These are phyloP conservation scores for Drosophila pseudoobscura DNA, from an alignment of 1,140 invertebrate genomes.

Conservation along the genomic window DNA sequence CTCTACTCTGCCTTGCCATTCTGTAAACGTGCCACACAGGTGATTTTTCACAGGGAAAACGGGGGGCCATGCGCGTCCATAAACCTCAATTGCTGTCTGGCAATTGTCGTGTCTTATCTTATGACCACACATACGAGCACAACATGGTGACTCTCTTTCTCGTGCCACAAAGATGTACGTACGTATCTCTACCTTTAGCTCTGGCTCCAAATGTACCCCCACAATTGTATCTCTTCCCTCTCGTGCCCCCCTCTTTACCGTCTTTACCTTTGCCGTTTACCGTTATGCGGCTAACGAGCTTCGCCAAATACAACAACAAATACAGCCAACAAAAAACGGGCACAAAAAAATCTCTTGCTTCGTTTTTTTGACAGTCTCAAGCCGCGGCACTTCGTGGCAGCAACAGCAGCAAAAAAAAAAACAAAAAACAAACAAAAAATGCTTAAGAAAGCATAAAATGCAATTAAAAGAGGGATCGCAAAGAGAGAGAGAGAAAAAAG, in stretches of 20 bases:
- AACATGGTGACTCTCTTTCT: constrained; percentile 50
- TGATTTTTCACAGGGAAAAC: constrained; percentile 25
- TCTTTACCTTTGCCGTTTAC: constrained; percentile 30
- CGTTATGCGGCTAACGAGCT: constrained; percentile 65
- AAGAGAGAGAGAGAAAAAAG: constrained; percentile 18
- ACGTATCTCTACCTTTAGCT: background rate
- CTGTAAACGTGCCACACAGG: constrained; percentile 19
- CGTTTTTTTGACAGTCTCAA: constrained; percentile 53
- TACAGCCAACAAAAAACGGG: too few relatives aligned
- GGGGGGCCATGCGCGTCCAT: constrained; percentile 21
- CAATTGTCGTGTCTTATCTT: constrained; percentile 62
- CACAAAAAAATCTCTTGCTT: constrained; percentile 11
- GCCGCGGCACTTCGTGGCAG: constrained; percentile 34
- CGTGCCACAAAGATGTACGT: background rate
- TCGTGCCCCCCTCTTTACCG: background rate
- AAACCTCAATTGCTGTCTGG: constrained; percentile 64
- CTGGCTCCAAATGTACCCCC: background rate
- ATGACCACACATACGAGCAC: constrained; percentile 48
- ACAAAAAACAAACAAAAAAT: constrained; percentile 14
- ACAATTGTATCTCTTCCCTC: too few relatives aligned
- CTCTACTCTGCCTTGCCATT: constrained; percentile 22
- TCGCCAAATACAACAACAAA: constrained; percentile 17
- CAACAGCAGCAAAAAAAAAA: constrained; percentile 8
- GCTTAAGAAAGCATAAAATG: constrained; percentile 43
- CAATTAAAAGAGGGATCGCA: constrained; percentile 36